Percentiles rank a stretch among this genome's conserved stretches.
phyloP scores from a whole-genome alignment of 2,888 invertebrate genomes.

The Clivina fossor region DNA sequence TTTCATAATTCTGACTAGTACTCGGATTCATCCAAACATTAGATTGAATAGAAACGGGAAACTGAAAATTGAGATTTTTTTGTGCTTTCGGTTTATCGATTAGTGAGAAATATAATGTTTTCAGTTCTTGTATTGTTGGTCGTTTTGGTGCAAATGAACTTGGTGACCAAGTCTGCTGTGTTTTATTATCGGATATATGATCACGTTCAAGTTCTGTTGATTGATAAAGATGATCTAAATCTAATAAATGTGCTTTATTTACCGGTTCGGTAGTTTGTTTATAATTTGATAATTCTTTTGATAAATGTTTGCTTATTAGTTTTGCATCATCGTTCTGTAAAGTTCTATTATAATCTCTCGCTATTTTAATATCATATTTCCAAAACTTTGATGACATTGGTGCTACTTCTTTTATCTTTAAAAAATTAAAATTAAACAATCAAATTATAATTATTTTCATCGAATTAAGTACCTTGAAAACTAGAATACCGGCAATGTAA shows the following conservation, averaged over 20 bases:
- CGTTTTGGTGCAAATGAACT: slow-evolving; percentile 38
- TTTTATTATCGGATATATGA: slow-evolving; percentile 37
- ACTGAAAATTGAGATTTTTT: slow-evolving; percentile 12
- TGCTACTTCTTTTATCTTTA: slow-evolving; percentile 63
- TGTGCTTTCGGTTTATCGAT: slow-evolving; percentile 35
- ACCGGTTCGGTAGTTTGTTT: slow-evolving; percentile 1
- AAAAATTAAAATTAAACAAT: slow-evolving; percentile 23
- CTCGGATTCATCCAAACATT: not conserved
- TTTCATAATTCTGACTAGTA: not conserved
- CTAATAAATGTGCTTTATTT: slow-evolving; percentile 17
- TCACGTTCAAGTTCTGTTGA: slow-evolving; percentile 44
- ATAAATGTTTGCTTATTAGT: slow-evolving; percentile 45
- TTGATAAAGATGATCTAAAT: slow-evolving; percentile 39
- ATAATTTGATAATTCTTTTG: slow-evolving; percentile 48
- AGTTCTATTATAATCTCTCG: slow-evolving; percentile 60
- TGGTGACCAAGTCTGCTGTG: slow-evolving; percentile 46
- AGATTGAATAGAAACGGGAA: not conserved
- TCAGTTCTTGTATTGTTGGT: slow-evolving; percentile 41
- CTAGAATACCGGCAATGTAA: slow-evolving; percentile 67
- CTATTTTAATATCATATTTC: slow-evolving; percentile 64
- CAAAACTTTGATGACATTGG: slow-evolving; percentile 62
- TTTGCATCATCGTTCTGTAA: slow-evolving; percentile 47
- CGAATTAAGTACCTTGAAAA: slow-evolving; percentile 61
- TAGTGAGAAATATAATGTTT: slow-evolving; percentile 39
- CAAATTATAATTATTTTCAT: not conserved